Percentiles rank a stretch among this genome's conserved stretches.
Evolutionary conservation across 2,888 invertebrate species (phyloP).

Genomic region (Rhagonycha fulva): DNA sequence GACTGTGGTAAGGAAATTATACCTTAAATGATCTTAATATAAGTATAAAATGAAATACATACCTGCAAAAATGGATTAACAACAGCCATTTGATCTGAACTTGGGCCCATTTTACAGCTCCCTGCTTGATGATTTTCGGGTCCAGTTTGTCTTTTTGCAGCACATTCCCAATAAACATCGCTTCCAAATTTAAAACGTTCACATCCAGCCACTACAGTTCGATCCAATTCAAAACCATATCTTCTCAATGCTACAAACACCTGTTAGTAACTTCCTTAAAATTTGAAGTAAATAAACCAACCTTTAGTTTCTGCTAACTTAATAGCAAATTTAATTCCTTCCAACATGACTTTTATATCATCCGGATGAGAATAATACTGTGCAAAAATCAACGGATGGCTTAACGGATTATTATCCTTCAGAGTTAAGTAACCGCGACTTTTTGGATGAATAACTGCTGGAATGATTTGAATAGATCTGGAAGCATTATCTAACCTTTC

Average conservation of each 20-base stretch:
- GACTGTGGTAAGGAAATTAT: too few species aligned
- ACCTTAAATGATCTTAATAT: too few species aligned
- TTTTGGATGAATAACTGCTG: slow-evolving; percentile 83
- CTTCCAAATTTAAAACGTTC: slow-evolving; percentile 73
- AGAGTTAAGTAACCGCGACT: slow-evolving; percentile 81
- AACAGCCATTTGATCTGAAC: slow-evolving; percentile 60
- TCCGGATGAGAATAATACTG: slow-evolving; percentile 78
- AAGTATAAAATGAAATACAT: too few species aligned
- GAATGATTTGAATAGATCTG: slow-evolving; percentile 74
- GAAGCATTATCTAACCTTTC: slow-evolving; percentile 72
- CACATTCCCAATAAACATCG: slow-evolving; percentile 66
- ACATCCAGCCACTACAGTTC: slow-evolving; percentile 74
- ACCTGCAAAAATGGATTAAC: slow-evolving; percentile 57
- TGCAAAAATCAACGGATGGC: slow-evolving; percentile 82
- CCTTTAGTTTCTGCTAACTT: slow-evolving; percentile 72
- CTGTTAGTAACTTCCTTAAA: background rate
- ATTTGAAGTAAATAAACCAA: background rate
- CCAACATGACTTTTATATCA: slow-evolving; percentile 79
- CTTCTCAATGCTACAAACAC: slow-evolving; percentile 54
- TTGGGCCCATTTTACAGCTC: slow-evolving; percentile 66
- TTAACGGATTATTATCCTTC: slow-evolving; percentile 73
- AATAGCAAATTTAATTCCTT: slow-evolving; percentile 81
- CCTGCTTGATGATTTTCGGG: slow-evolving; percentile 70
- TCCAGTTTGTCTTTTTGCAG: slow-evolving; percentile 61
- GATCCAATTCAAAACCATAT: slow-evolving; percentile 77